Base-by-base conservation (phyloP, 2,113 vertebrate species). In the Amazona guildingii region DNA sequence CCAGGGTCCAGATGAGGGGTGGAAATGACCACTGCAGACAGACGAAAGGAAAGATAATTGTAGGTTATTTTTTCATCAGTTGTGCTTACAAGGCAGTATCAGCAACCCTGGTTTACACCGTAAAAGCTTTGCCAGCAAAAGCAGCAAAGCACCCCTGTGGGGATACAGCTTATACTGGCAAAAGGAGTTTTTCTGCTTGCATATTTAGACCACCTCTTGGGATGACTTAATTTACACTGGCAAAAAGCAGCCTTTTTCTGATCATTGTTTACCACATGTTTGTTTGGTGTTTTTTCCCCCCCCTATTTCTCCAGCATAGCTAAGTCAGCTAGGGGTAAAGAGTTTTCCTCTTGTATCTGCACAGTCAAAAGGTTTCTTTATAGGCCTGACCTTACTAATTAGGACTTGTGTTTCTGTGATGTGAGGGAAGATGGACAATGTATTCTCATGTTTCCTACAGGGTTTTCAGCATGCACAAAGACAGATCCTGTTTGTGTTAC, bases 21-120 rank as follows among this genome's bases (percentile, higher is more conserved):
- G 46, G 70, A 87, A 87, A 64, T 66, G 74, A 84, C 69, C 83
- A 49, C 41, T 79, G 80, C 66, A 76, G 84, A 28, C 35, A 87
- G 52, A 70, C 3, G 3, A 89, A 68, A 91, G 57, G 57, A 91
- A 91, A 62, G n/a, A 85, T 85, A 87, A 87, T 73, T 57, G 59
- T 14, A 89, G 1, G 2, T 49, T 76, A 64, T 85, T 95, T 95
- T 95, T 95, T 79, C 49, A 93, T 89, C 86, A 91, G 66, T 94
- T 96, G 44, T 97, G 96, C 93, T 97, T 96, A 92, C 77, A 91
- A 82, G 93, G 95, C 91, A 95, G 51, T 75, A 94, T 92, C 86
- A 88, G 69, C 81, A 84, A 39, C 14, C 28, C 35, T 57, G 52
- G 77, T 91, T 96, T 89, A 31, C 39, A n/a, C 62, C 87, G 46